phyloP scores from a whole-genome alignment of 1,140 invertebrate species.

The Melitaea cinxia region DNA sequence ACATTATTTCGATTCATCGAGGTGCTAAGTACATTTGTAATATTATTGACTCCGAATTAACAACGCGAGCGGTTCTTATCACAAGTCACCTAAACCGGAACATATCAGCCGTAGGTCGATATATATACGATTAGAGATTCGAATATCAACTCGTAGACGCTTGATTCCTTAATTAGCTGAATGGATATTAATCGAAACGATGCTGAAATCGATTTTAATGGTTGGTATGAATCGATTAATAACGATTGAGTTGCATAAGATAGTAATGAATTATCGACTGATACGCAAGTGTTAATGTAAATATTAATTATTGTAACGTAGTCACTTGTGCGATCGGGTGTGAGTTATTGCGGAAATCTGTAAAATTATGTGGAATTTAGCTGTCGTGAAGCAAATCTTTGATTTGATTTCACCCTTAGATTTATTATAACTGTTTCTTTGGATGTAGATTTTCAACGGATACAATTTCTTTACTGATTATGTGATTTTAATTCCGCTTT shows the following conservation, averaged over 20 bases:
- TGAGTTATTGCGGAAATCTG: constrained; percentile 27
- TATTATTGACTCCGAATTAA: background rate
- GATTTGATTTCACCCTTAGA: background rate
- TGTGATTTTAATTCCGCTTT: constrained; percentile 11
- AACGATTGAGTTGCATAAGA: constrained; percentile 46
- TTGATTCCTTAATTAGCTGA: constrained; percentile 44
- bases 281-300: constrained; percentile 73
- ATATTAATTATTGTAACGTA: constrained; percentile 68
- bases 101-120: constrained; percentile 54
- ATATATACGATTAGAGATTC: constrained; percentile 49
- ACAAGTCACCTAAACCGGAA: constrained; percentile 41
- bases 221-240: constrained; percentile 35
- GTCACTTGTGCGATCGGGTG: constrained; percentile 61
- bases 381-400: too few relatives aligned
- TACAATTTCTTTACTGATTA: background rate
- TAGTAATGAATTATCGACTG: constrained; percentile 64
- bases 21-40: constrained; percentile 15
- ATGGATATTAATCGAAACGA: constrained; percentile 20
- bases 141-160: constrained; percentile 51
- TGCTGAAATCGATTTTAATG: constrained; percentile 22
- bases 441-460: background rate
- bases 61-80: constrained; percentile 1
- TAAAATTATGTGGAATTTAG: too few relatives aligned
- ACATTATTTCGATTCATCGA: constrained; percentile 3
- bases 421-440: background rate